These are phyloP conservation scores for Pantherophis vulpinus DNA, from an alignment of 2,797 vertebrate species.

Conservation along the genomic window DNA sequence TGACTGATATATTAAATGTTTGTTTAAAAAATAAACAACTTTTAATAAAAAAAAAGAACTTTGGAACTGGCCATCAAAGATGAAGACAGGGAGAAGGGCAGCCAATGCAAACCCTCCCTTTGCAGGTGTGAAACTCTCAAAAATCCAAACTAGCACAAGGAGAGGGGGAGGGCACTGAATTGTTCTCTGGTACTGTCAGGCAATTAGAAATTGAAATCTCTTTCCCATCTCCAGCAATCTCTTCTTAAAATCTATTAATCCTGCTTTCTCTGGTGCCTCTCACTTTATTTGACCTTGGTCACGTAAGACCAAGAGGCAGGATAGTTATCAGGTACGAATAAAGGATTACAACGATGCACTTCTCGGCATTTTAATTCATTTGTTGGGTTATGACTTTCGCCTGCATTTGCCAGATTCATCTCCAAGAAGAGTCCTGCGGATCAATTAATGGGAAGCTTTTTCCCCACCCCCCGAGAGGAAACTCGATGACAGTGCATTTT, in stretches of 20 bases:
- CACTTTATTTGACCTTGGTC: background rate
- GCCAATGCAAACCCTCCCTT: background rate
- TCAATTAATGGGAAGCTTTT: background rate
- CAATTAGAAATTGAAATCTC: background rate
- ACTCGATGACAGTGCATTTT: background rate
- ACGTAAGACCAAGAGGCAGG: background rate
- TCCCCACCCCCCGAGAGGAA: background rate
- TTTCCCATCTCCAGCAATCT: background rate
- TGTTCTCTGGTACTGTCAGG: background rate
- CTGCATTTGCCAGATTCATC: background rate
- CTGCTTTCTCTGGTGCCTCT: background rate
- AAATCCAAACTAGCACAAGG: background rate
- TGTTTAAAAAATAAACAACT: too few relatives aligned
- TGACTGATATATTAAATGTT: too few relatives aligned
- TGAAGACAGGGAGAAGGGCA: background rate
- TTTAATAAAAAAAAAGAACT: background rate
- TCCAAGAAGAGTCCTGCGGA: background rate
- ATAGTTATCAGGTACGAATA: background rate
- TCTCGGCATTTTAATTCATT: background rate
- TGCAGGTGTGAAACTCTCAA: background rate
- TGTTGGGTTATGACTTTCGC: background rate
- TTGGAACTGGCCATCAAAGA: background rate
- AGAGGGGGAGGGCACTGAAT: background rate
- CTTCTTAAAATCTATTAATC: background rate
- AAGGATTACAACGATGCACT: background rate